These are phyloP conservation scores for Corythornis vintsioides DNA, from an alignment of 2,113 vertebrate species.

Conservation along the genomic window DNA sequence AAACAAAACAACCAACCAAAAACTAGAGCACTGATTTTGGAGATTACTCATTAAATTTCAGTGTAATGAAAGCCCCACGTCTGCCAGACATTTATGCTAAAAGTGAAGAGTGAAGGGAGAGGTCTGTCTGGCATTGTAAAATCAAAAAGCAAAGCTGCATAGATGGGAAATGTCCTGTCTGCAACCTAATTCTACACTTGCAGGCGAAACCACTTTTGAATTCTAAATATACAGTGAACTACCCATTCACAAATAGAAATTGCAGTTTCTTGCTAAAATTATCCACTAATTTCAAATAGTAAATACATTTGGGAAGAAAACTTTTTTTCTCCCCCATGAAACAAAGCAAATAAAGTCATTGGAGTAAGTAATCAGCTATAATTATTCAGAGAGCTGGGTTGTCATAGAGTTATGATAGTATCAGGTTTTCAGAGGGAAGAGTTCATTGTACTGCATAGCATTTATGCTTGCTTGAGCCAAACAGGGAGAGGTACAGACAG, in stretches of 20 bases:
- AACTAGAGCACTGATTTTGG: not conserved
- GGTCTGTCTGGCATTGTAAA: not conserved
- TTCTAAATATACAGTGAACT: not conserved
- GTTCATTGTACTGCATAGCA: not conserved
- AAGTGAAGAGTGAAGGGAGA: not conserved
- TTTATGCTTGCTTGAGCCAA: not conserved
- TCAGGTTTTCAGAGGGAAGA: not conserved
- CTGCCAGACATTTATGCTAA: not conserved
- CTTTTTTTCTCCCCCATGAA: not conserved
- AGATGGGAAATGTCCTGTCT: not conserved
- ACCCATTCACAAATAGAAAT: not conserved
- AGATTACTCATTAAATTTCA: not conserved
- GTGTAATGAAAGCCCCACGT: fast-evolving
- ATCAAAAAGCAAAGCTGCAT: not conserved
- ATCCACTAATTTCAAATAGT: not conserved
- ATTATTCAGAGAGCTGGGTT: not conserved
- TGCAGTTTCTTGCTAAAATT: not conserved
- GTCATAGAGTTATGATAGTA: not conserved
- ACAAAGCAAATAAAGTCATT: not conserved
- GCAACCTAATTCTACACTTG: not conserved
- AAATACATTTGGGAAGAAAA: not conserved
- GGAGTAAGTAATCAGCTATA: not conserved
- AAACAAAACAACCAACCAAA: too few species aligned
- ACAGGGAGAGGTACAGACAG: not conserved
- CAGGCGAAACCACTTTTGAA: not conserved